phyloP scores from a whole-genome alignment of 2,113 vertebrate species.

The Rhabdornis inornatus region DNA sequence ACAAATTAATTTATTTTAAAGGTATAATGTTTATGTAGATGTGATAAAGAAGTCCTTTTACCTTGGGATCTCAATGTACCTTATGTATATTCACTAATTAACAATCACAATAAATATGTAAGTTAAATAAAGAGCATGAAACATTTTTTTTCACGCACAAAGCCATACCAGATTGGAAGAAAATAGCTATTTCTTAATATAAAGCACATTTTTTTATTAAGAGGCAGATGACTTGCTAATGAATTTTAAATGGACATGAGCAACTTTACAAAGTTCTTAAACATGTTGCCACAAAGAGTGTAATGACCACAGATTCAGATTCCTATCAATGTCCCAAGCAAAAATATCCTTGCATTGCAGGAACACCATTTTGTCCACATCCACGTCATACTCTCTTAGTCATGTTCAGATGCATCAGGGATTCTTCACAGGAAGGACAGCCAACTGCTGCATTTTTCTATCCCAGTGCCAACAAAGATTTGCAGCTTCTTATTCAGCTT shows the following conservation, averaged over 20 bases:
- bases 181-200: background rate
- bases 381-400: background rate
- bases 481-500: background rate
- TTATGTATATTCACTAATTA: background rate
- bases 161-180: background rate
- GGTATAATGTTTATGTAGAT: background rate
- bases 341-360: background rate
- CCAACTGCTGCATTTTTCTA: background rate
- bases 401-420: background rate
- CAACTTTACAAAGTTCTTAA: background rate
- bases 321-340: background rate
- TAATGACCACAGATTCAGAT: background rate
- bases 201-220: background rate
- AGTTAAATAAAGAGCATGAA: background rate
- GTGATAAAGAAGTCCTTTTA: background rate
- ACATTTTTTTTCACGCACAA: background rate
- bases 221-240: background rate
- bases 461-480: background rate
- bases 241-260: background rate
- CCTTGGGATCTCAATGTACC: background rate
- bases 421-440: background rate
- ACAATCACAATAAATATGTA: background rate
- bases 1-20: background rate
- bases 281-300: fast-evolving
- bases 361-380: background rate